Evolutionary conservation across 2,113 vertebrate genomes (phyloP).

Genomic region (Gymnarchus niloticus): DNA sequence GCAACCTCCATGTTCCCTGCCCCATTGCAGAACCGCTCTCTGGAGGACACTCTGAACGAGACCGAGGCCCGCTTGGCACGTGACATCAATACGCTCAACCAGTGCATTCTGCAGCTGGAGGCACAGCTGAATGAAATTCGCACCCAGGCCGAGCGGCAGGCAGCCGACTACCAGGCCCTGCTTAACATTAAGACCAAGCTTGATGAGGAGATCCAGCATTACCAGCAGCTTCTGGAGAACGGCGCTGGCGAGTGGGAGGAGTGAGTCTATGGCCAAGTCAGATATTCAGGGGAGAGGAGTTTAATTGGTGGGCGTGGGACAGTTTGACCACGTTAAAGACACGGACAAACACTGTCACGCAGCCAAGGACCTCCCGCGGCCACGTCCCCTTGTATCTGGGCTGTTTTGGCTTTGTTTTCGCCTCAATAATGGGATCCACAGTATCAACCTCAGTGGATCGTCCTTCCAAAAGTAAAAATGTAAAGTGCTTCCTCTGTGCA

Average conservation of each 20-base stretch:
- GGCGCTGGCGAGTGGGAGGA: slow-evolving; percentile 23
- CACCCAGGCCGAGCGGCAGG: slow-evolving; percentile 52
- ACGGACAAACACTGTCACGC: neutral
- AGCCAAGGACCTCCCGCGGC: slow-evolving; percentile 15
- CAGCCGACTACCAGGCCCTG: slow-evolving; percentile 54
- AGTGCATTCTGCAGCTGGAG: slow-evolving; percentile 42
- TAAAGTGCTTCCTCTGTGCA: no score
- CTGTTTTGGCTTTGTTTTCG: no score
- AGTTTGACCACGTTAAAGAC: neutral
- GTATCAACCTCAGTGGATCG: no score
- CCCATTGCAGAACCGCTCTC: slow-evolving; percentile 48
- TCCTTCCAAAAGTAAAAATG: no score
- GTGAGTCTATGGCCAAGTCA: no score
- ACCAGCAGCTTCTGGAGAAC: slow-evolving; percentile 52
- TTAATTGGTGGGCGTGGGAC: no score
- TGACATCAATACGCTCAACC: slow-evolving; percentile 41
- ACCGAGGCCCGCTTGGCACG: slow-evolving; percentile 38
- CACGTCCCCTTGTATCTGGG: no score
- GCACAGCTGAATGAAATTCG: slow-evolving; percentile 52
- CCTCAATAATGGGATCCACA: no score
- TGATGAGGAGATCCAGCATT: slow-evolving; percentile 60
- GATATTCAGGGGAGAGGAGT: no score
- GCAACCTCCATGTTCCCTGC: no score
- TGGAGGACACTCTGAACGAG: slow-evolving; percentile 50
- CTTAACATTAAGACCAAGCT: slow-evolving; percentile 67